Evolutionary conservation across 2,113 vertebrate species (phyloP).

Genomic region (Sphyrna mokarran): DNA sequence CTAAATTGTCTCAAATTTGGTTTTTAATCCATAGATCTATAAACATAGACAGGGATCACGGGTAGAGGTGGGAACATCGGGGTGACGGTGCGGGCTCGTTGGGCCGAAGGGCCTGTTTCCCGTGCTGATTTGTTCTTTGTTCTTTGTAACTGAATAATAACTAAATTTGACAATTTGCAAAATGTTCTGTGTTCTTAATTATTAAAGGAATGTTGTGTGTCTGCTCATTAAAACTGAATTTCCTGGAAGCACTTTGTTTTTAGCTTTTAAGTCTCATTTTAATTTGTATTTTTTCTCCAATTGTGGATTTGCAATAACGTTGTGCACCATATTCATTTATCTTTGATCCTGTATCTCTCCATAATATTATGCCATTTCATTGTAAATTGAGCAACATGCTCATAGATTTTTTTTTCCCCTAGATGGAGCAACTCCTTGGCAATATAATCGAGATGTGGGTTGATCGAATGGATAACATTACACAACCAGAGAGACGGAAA

Average conservation of each 20-base stretch:
- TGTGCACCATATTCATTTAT: not conserved
- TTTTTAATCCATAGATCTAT: too few relatives aligned
- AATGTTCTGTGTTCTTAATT: not conserved
- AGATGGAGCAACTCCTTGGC: conserved; percentile 85
- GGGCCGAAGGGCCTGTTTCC: too few relatives aligned
- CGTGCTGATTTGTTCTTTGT: too few relatives aligned
- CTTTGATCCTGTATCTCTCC: not conserved
- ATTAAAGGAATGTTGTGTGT: not conserved
- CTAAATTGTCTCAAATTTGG: too few relatives aligned
- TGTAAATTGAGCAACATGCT: not conserved
- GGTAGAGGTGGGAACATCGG: too few relatives aligned
- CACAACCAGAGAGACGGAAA: conserved; percentile 93
- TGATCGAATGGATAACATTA: conserved; percentile 97
- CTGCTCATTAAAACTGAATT: not conserved
- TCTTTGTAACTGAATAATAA: not conserved
- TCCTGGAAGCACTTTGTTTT: not conserved
- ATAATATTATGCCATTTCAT: not conserved
- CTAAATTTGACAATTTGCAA: not conserved
- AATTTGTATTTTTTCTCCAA: not conserved
- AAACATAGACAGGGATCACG: too few relatives aligned
- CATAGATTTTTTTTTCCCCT: conserved; percentile 38
- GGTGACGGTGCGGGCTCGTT: too few relatives aligned
- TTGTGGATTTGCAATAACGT: not conserved
- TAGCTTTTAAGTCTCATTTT: not conserved
- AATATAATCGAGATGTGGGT: conserved; percentile 96